These are phyloP conservation scores for Anarrhichthys ocellatus DNA, from an alignment of 2,113 vertebrate genomes.

Conservation along the genomic window DNA sequence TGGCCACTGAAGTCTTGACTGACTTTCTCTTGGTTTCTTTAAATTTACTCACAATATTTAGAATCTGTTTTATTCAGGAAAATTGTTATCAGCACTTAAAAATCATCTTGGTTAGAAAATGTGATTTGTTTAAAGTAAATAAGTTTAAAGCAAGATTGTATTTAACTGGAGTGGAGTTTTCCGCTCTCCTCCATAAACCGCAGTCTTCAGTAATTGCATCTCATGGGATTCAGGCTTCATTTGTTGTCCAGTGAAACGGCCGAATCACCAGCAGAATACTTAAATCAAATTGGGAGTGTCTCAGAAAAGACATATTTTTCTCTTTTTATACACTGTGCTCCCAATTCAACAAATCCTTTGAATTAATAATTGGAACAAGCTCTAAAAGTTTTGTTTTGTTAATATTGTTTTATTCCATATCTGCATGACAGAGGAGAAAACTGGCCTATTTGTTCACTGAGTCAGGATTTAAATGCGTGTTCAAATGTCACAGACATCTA, in stretches of 20 bases:
- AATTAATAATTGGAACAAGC: slow-evolving; percentile 42
- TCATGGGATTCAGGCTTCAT: slow-evolving; percentile 65
- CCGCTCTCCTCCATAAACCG: slow-evolving; percentile 45
- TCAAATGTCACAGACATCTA: slow-evolving; percentile 11
- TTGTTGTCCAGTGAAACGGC: slow-evolving; percentile 66
- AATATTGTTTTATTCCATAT: slow-evolving; percentile 8
- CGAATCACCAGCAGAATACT: slow-evolving; percentile 52
- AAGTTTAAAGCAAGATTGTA: slow-evolving; percentile 23
- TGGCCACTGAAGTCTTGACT: neutral
- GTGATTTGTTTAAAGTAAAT: slow-evolving; percentile 28
- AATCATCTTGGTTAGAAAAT: slow-evolving; percentile 52
- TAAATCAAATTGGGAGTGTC: slow-evolving; percentile 40
- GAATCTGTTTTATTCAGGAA: slow-evolving; percentile 21
- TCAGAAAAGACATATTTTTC: slow-evolving; percentile 28
- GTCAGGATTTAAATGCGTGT: neutral
- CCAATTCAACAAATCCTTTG: slow-evolving; percentile 21
- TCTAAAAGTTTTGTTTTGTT: neutral
- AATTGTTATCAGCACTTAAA: slow-evolving; percentile 41
- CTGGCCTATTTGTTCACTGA: neutral
- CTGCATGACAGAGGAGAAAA: neutral
- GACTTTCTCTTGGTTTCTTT: neutral
- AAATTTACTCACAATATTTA: slow-evolving; percentile 5
- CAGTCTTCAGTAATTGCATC: slow-evolving; percentile 72
- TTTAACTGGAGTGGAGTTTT: slow-evolving; percentile 52
- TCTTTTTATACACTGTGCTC: slow-evolving; percentile 30